Evolutionary conservation across 2,113 vertebrate species (phyloP).

Genomic region (Aptenodytes patagonicus): DNA sequence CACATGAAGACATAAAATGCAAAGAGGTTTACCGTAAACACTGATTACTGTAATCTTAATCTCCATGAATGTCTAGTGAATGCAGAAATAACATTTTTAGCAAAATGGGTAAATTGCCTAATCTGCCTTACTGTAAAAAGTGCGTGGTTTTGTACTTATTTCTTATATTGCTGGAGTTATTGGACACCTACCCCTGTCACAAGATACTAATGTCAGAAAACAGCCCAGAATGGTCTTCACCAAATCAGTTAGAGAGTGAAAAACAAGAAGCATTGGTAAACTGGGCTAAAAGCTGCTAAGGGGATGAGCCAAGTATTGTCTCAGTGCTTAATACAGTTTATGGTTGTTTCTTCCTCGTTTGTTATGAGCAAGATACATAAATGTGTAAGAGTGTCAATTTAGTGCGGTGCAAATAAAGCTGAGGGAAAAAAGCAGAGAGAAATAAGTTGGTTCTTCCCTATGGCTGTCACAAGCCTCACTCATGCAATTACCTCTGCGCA

Average conservation of each 20-base stretch:
- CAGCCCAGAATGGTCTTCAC: not conserved
- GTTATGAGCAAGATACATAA: not conserved
- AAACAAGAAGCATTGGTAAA: not conserved
- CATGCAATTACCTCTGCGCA: not conserved
- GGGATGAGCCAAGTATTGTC: not conserved
- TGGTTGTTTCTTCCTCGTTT: not conserved
- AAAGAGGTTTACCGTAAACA: constrained; percentile 12
- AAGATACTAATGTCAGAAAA: not conserved
- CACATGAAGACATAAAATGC: not conserved
- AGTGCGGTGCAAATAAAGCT: not conserved
- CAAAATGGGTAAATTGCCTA: not conserved
- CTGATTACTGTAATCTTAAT: constrained; percentile 30
- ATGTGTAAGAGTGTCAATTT: not conserved
- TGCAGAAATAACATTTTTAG: not conserved
- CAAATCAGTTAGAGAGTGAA: not conserved
- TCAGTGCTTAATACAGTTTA: not conserved
- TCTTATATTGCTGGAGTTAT: not conserved
- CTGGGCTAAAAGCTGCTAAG: not conserved
- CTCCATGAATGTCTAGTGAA: not conserved
- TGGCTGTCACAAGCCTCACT: not conserved
- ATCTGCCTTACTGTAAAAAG: not conserved
- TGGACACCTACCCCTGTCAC: not conserved
- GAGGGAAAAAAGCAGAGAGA: not conserved
- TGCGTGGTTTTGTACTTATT: not conserved
- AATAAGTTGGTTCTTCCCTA: not conserved